Base-by-base conservation (phyloP, 1,140 invertebrate genomes). In the Zaprionus africanus region DNA sequence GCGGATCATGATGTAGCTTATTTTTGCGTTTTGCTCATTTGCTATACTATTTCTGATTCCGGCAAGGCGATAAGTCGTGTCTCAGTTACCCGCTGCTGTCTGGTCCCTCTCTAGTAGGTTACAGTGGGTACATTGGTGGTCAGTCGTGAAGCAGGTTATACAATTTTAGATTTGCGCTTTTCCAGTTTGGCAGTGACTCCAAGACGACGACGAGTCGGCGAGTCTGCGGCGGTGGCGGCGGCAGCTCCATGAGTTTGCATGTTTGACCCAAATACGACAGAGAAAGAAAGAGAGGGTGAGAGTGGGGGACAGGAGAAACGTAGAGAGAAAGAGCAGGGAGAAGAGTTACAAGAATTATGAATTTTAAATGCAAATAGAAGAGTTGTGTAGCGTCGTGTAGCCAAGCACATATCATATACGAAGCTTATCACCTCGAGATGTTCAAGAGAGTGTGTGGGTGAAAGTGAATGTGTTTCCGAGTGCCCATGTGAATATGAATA, bases 191-290 rank as follows among this genome's bases (percentile, higher is more conserved):
- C 76, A 67, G 71, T 11, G 28, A 31, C 28, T 31, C 28, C 28
- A 31, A 31, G 28, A 31, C 38, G 38, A n/a, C 76, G 53, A 68
- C 62, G 59, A 77, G 68, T 53, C 75, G 60, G 36, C 62, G 56
- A 72, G 66, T 63, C 72, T 75, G 31, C 54, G 61, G 26, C 9
- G 12, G 49, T 9, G 12, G 31, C 54, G 56, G 26, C 3, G 49
- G 22, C 24, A 7, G 60, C 60, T 65, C 85, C 88, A 84, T 88
- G 85, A 88, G 85, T 90, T 85, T 90, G 86, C 85, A 88, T 90
- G 82, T 85, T 90, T 90, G 85, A 90, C 85, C 85, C 82, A 90
- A 90, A 90, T 90, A 84, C 84, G 53, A 62, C 49, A 54, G 56
- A 59, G 53, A 63, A 70, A 76, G 60, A 63, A 43, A 57, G 56